A percentile compares a stretch with the other conserved stretches of the same genome.
Conservation (phyloP, 2,888 invertebrate genomes). For the Serrognathus titanus region DNA sequence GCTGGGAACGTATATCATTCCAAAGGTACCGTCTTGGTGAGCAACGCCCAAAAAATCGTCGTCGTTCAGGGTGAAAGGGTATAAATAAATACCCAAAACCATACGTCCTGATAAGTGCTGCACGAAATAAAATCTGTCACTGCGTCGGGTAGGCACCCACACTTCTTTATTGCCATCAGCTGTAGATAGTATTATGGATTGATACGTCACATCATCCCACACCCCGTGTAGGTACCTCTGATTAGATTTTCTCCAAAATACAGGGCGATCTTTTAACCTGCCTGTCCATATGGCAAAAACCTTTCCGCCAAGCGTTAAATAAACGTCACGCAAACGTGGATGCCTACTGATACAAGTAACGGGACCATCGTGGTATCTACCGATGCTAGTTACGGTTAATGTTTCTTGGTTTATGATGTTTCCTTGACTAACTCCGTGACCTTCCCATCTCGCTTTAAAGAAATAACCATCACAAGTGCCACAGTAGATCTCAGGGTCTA, state of each 20-base stretch:
- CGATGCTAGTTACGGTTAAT: conserved; percentile 48
- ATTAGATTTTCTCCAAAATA: conserved; percentile 64
- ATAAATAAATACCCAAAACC: conserved; percentile 62
- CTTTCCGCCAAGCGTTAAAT: conserved; percentile 49
- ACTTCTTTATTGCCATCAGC: conserved; percentile 76
- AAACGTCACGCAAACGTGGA: background rate
- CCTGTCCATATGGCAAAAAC: conserved; percentile 50
- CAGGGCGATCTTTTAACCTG: conserved; percentile 57
- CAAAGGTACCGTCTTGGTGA: conserved; percentile 65
- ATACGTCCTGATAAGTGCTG: conserved; percentile 65
- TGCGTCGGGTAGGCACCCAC: conserved; percentile 73
- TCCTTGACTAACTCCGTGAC: conserved; percentile 60
- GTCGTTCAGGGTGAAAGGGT: conserved; percentile 47
- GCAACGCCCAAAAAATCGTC: conserved; percentile 62
- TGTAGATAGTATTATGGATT: conserved; percentile 60
- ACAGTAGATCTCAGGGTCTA: conserved; percentile 29
- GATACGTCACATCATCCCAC: conserved; percentile 65
- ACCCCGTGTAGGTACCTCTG: conserved; percentile 59
- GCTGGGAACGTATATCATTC: conserved; percentile 53
- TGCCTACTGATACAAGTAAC: conserved; percentile 52
- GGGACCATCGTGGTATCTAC: conserved; percentile 69
- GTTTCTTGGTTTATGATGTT: conserved; percentile 57
- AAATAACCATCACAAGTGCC: conserved; percentile 41
- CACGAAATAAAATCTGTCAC: conserved; percentile 64
- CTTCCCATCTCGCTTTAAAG: conserved; percentile 56